A percentile compares a stretch with the other conserved stretches of the same genome.
phyloP scores from a whole-genome alignment of 2,797 vertebrate genomes.

The Lates japonicus region DNA sequence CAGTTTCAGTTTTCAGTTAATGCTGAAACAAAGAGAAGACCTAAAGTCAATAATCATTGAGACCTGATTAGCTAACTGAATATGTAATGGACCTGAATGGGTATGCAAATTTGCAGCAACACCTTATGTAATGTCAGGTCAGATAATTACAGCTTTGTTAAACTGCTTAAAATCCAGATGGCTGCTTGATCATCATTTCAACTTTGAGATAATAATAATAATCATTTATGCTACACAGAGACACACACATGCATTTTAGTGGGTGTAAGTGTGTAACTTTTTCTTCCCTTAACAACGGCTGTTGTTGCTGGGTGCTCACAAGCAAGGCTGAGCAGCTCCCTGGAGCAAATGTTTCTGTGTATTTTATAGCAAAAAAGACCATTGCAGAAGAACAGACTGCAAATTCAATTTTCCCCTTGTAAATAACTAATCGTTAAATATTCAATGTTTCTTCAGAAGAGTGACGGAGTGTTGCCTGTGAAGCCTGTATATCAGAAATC shows the following conservation, averaged over 20 bases:
- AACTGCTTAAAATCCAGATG: slow-evolving; percentile 8
- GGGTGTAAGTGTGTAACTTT: background rate
- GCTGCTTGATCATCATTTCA: background rate
- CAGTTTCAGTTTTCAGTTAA: background rate
- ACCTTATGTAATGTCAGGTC: background rate
- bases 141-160: background rate
- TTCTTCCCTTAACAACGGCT: background rate
- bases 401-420: background rate
- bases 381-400: background rate
- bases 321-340: background rate
- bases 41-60: background rate
- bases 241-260: background rate
- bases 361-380: slow-evolving; percentile 5
- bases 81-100: background rate
- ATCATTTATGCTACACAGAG: background rate
- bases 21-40: background rate
- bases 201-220: background rate
- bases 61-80: background rate
- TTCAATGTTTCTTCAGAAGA: background rate
- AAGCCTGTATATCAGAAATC: background rate
- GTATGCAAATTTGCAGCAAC: background rate
- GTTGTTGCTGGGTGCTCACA: background rate
- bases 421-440: background rate
- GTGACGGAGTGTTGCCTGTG: background rate
- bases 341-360: slow-evolving; percentile 1